Conservation (phyloP, 2,113 vertebrate genomes). For the Macrotus californicus region DNA sequence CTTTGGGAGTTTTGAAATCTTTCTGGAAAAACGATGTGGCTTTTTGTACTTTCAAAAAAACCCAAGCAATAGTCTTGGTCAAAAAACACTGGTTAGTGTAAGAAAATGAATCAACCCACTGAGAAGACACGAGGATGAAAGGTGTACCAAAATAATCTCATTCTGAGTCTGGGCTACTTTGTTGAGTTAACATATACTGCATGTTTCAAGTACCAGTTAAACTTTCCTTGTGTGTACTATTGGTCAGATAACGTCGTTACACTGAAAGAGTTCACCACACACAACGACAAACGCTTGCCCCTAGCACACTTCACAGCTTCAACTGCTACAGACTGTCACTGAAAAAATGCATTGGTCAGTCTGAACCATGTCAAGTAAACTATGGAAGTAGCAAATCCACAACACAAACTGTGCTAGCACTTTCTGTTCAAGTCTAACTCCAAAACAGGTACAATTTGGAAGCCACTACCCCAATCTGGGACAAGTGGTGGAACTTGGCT, state of each 20-base stretch:
- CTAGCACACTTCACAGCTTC: slow-evolving; percentile 89
- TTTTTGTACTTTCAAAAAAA: slow-evolving; percentile 73
- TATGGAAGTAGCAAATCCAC: slow-evolving; percentile 88
- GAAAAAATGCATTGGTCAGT: slow-evolving; percentile 82
- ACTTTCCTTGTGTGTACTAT: slow-evolving; percentile 75
- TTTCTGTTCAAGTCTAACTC: slow-evolving; percentile 85
- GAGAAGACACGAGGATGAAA: slow-evolving; percentile 82
- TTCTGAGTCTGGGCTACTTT: slow-evolving; percentile 74
- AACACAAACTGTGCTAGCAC: slow-evolving; percentile 87
- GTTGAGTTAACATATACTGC: slow-evolving; percentile 75
- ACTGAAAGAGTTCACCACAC: slow-evolving; percentile 84
- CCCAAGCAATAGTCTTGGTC: slow-evolving; percentile 76
- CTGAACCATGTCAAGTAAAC: slow-evolving; percentile 89
- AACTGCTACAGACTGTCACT: slow-evolving; percentile 86
- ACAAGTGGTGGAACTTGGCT: slow-evolving; percentile 79
- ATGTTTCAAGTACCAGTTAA: slow-evolving; percentile 86
- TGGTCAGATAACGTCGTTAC: slow-evolving; percentile 82
- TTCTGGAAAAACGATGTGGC: slow-evolving; percentile 73
- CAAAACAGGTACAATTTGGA: slow-evolving; percentile 71
- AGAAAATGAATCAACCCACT: slow-evolving; percentile 80
- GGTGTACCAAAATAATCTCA: slow-evolving; percentile 77
- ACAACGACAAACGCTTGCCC: slow-evolving; percentile 84
- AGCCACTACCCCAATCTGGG: slow-evolving; percentile 77
- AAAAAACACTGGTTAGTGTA: slow-evolving; percentile 80
- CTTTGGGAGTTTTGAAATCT: slow-evolving; percentile 83